These are phyloP conservation scores for Zophobas morio DNA, from an alignment of 1,140 invertebrate genomes.

Conservation along the genomic window DNA sequence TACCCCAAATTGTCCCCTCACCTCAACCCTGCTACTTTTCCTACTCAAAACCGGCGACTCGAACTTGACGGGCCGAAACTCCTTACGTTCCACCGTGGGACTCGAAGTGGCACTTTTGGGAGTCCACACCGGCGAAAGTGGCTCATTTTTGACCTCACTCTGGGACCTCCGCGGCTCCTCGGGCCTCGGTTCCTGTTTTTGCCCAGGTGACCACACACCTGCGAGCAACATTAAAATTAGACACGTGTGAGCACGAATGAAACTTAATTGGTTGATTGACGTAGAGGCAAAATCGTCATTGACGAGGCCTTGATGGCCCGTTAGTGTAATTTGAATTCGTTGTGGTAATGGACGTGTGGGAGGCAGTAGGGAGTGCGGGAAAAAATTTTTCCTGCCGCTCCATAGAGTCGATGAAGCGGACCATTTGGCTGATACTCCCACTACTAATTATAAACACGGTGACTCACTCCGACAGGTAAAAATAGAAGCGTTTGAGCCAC, in stretches of 20 bases:
- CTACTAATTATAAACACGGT: conserved; percentile 1
- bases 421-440: conserved; percentile 9
- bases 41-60: conserved; percentile 78
- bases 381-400: too few relatives aligned
- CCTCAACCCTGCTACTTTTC: conserved; percentile 65
- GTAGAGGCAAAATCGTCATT: neutral
- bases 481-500: neutral
- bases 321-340: too few relatives aligned
- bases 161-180: conserved; percentile 69
- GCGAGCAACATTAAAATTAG: conserved; percentile 13
- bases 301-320: neutral
- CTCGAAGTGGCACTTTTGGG: conserved; percentile 78
- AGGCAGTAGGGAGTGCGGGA: too few relatives aligned
- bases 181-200: conserved; percentile 58
- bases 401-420: neutral
- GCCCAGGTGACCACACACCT: conserved; percentile 70
- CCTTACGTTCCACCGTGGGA: conserved; percentile 75
- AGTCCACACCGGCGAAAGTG: conserved; percentile 81
- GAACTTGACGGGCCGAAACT: conserved; percentile 85
- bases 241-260: too few relatives aligned
- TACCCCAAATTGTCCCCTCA: conserved; percentile 35
- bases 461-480: conserved; percentile 9
- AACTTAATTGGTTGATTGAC: neutral
- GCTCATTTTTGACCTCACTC: conserved; percentile 67
- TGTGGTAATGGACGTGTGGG: too few relatives aligned